Percentiles rank a stretch among this genome's conserved stretches.
Evolutionary conservation across 2,797 vertebrate species (phyloP).

Genomic region (Tokudaia muenninki): DNA sequence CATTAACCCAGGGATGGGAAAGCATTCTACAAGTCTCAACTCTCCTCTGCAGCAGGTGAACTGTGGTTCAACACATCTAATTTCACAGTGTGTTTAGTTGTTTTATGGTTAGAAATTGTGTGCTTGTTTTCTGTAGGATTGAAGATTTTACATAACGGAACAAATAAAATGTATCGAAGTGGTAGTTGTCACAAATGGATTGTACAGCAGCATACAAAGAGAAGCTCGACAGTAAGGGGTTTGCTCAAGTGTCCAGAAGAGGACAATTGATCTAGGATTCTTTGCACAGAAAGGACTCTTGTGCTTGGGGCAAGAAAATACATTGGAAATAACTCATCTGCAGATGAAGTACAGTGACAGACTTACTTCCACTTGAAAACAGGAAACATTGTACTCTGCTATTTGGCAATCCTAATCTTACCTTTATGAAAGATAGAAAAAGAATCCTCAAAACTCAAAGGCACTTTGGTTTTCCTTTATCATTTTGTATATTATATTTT

Average conservation of each 20-base stretch:
- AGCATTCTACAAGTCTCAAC: not conserved
- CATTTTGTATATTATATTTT: not conserved
- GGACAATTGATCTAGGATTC: not conserved
- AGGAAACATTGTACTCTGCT: not conserved
- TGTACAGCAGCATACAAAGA: not conserved
- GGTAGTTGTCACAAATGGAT: not conserved
- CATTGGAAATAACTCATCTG: not conserved
- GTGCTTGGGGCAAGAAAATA: not conserved
- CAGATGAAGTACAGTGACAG: not conserved
- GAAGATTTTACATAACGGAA: not conserved
- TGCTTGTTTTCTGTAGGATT: not conserved
- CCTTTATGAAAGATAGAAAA: not conserved
- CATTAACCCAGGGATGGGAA: not conserved
- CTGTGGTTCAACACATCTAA: not conserved
- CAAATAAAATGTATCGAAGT: not conserved
- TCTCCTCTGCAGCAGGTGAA: not conserved
- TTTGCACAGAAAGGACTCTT: not conserved
- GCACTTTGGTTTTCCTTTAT: not conserved
- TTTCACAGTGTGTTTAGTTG: not conserved
- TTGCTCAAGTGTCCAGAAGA: not conserved
- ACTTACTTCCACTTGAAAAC: not conserved
- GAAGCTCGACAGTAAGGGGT: not conserved
- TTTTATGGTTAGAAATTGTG: constrained; percentile 1
- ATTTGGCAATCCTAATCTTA: not conserved
- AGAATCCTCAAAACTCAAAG: not conserved